Evolutionary conservation across 1,140 invertebrate species (phyloP).

Genomic region (Drosophila mayri): DNA sequence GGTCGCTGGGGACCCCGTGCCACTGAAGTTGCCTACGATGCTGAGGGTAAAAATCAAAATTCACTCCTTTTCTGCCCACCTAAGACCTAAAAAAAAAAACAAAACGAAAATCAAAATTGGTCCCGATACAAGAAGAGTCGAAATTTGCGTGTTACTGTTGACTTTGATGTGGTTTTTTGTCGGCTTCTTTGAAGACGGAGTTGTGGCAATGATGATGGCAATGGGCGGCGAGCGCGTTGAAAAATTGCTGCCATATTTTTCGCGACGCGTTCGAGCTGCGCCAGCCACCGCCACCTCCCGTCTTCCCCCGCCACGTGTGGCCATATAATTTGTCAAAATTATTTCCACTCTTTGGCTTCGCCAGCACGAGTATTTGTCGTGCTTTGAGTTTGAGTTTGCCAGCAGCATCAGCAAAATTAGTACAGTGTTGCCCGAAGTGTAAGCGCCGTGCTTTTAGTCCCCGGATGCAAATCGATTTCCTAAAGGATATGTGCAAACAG

Average conservation of each 20-base stretch:
- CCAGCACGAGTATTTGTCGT: conserved; percentile 48
- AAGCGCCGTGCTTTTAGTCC: conserved; percentile 66
- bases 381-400: conserved; percentile 54
- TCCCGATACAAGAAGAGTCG: conserved; percentile 69
- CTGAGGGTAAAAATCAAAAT: conserved; percentile 87
- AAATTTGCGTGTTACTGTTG: conserved; percentile 68
- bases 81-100: conserved; percentile 12
- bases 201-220: conserved; percentile 16
- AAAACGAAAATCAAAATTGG: conserved; percentile 30
- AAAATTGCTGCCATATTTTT: conserved; percentile 76
- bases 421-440: conserved; percentile 48
- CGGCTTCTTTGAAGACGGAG: conserved; percentile 55
- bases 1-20: conserved; percentile 88
- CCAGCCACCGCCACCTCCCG: conserved; percentile 2
- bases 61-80: conserved; percentile 33
- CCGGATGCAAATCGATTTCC: conserved; percentile 36
- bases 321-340: conserved; percentile 68
- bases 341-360: conserved; percentile 62
- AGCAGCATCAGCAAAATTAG: conserved; percentile 68
- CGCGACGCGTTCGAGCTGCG: conserved; percentile 42
- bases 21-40: conserved; percentile 89
- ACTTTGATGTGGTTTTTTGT: conserved; percentile 49
- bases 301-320: conserved; percentile 27
- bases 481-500: background rate
- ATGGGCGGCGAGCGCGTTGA: conserved; percentile 52